These are phyloP conservation scores for Oceanodroma leucorhoa DNA, from an alignment of 2,797 vertebrate genomes.

Conservation along the genomic window DNA sequence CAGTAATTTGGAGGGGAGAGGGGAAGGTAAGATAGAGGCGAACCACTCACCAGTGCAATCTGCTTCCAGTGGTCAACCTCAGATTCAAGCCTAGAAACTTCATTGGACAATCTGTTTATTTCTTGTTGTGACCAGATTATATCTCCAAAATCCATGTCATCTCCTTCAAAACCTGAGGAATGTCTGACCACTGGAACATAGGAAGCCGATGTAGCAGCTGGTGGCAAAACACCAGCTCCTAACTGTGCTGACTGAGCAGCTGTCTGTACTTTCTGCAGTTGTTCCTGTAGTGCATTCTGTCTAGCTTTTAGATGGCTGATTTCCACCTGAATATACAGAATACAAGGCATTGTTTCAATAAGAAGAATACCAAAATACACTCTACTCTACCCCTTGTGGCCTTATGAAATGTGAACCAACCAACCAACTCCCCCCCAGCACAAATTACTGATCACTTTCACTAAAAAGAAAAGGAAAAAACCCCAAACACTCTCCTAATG, in stretches of 20 bases:
- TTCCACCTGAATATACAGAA: constrained; percentile 84
- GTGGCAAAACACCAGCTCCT: constrained; percentile 23
- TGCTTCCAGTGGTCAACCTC: constrained; percentile 91
- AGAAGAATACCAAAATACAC: background rate
- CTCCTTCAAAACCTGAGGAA: constrained; percentile 82
- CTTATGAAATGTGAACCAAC: background rate
- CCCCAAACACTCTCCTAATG: rapidly evolving
- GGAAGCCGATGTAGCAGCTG: constrained; percentile 72
- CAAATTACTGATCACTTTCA: background rate
- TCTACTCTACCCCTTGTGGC: background rate
- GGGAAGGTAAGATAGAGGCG: background rate
- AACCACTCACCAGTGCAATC: constrained; percentile 83
- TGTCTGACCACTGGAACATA: constrained; percentile 73
- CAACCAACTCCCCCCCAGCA: background rate
- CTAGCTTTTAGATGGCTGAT: constrained; percentile 94
- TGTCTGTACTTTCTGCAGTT: constrained; percentile 85
- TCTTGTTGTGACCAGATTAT: constrained; percentile 95
- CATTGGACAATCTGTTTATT: constrained; percentile 91
- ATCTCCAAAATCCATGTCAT: constrained; percentile 93
- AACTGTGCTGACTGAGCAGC: constrained; percentile 73
- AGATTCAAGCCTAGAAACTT: constrained; percentile 87
- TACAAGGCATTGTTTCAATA: background rate
- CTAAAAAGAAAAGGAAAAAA: background rate
- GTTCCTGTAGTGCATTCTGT: constrained; percentile 89
- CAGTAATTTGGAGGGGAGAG: background rate